phyloP scores from a whole-genome alignment of 2,888 invertebrate species.

The Mantis religiosa region DNA sequence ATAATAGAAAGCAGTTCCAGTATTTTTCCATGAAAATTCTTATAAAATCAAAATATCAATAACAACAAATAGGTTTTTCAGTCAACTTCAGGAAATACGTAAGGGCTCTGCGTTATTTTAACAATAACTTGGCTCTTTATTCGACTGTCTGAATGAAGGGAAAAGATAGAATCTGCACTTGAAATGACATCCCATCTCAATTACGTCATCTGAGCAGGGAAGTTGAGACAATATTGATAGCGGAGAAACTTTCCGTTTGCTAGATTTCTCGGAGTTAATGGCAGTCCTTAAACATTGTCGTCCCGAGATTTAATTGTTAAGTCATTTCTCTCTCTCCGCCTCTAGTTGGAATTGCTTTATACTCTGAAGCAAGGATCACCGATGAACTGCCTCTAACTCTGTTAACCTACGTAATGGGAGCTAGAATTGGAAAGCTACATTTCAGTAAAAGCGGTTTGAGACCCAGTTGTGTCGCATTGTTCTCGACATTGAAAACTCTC shows the following conservation, averaged over 20 bases:
- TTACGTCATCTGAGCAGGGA: not conserved
- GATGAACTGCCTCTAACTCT: not conserved
- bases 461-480: not conserved
- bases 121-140: not conserved
- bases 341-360: not conserved
- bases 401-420: not conserved
- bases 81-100: too few species aligned
- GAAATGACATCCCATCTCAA: not conserved
- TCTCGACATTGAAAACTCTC: not conserved
- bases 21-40: too few species aligned
- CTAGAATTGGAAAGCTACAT: not conserved
- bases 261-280: not conserved
- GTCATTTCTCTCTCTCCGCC: not conserved
- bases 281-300: not conserved
- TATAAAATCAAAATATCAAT: too few species aligned
- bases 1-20: too few species aligned
- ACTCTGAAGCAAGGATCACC: not conserved
- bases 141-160: not conserved
- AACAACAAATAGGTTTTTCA: too few species aligned
- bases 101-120: not conserved
- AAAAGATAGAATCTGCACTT: not conserved
- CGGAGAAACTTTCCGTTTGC: not conserved
- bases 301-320: not conserved
- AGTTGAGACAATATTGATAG: not conserved
- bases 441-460: not conserved